phyloP scores from a whole-genome alignment of 2,888 invertebrate genomes.

The Acrobasis suavella region DNA sequence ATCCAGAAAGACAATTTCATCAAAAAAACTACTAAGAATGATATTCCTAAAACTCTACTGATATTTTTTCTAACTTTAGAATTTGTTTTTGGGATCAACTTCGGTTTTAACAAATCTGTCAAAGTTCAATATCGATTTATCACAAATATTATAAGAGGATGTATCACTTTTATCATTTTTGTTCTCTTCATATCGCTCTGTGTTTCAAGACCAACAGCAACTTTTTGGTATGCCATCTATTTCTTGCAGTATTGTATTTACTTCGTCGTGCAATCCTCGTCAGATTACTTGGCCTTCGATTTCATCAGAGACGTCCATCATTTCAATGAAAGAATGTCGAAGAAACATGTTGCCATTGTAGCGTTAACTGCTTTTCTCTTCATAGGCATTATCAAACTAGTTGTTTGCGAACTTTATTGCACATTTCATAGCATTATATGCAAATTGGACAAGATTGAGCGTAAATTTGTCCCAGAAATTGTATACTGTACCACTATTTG shows the following conservation, averaged over 20 bases:
- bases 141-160: not conserved
- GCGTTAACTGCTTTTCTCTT: not conserved
- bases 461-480: not conserved
- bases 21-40: not conserved
- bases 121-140: not conserved
- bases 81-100: conserved; percentile 3
- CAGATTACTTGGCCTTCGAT: not conserved
- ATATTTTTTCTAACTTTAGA: conserved; percentile 4
- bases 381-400: not conserved
- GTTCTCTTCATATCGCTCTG: not conserved
- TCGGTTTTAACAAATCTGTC: conserved; percentile 3
- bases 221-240: not conserved
- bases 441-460: not conserved
- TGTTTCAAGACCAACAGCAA: not conserved
- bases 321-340: not conserved
- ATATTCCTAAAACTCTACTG: not conserved
- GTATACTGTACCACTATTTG: not conserved
- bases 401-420: not conserved
- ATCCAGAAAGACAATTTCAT: not conserved
- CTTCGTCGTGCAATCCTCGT: not conserved
- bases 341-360: not conserved
- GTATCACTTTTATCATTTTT: not conserved
- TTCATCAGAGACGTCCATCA: not conserved
- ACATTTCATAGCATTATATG: not conserved
- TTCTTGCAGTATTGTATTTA: not conserved